Evolutionary conservation across 2,113 vertebrate species (phyloP), one percentile per base, ranked within the genome.

Genomic region (Orthonyx spaldingii): DNA sequence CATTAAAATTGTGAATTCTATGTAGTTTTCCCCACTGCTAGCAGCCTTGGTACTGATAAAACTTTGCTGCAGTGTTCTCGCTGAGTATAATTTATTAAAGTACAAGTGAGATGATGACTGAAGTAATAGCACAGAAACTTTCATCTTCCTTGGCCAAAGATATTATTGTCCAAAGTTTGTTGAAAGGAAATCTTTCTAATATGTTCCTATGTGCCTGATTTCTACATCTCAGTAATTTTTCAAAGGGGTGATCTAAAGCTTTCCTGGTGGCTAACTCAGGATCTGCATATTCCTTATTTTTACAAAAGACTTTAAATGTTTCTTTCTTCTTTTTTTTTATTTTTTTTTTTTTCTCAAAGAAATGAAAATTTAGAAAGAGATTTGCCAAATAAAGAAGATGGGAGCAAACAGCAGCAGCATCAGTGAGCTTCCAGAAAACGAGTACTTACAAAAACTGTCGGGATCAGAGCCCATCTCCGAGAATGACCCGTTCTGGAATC

Each of bases 401-500:
- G 99, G 99, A 89, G 99, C 99, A 32, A 99, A 99, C 59, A 99
- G 98, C 97, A 99, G 99, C 97, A 99, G 98, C 88, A 98, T 99
- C 87, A 97, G 97, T 11, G 99, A 99, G 88, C 98, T 99, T 94
- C 98, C 99, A 4, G 98, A 99, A 83, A 99, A 99, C 32, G 98
- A 98, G n/a, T 99, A 98, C 96, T 97, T 99, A 44, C 98, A 98
- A 80, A 98, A 98, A 81, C 96, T 99, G 46, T 98, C 99, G 22
- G 99, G 99, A 84, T 97, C 98, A 1, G 98, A 99, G 76, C 96
- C 98, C 47, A 98, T 99, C 93, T 99, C 99, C 0, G 98, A 99
- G 97, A 99, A 99, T 79, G 99, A 99, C 89, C 99, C 99, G 0
- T 99, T 99, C 97, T 99, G 99, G 99, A 99, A 99, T 96, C 99